These are phyloP conservation scores for Paramormyrops hopkinsi DNA, from an alignment of 2,797 vertebrate genomes.

Conservation along the genomic window DNA sequence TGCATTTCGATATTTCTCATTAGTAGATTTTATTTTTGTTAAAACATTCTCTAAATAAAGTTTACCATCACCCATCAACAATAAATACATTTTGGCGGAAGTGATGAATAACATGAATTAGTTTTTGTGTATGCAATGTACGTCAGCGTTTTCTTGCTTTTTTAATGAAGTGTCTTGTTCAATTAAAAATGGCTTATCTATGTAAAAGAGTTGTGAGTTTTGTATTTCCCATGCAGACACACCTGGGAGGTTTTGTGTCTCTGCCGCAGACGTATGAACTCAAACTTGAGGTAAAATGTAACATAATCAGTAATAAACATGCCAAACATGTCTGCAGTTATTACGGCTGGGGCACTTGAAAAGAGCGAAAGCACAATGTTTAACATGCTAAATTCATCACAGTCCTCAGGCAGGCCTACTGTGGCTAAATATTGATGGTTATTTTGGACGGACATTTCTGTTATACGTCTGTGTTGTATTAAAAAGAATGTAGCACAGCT, in stretches of 20 bases:
- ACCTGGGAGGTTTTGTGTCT: neutral
- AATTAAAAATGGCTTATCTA: conserved; percentile 1
- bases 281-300: neutral
- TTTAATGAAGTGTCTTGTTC: conserved; percentile 11
- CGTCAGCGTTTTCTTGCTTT: neutral
- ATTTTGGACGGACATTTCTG: neutral
- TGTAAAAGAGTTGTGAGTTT: neutral
- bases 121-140: neutral
- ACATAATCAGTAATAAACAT: neutral
- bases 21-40: conserved; percentile 6
- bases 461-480: neutral
- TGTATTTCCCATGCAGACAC: neutral
- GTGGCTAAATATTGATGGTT: neutral
- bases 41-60: neutral
- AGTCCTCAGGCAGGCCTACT: neutral
- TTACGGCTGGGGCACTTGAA: neutral
- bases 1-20: neutral
- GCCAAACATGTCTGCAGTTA: neutral
- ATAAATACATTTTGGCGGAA: neutral
- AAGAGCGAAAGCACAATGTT: neutral
- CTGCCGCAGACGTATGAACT: neutral
- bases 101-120: neutral
- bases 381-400: neutral
- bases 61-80: neutral
- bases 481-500: neutral